Evolutionary conservation across 2,113 vertebrate species (phyloP).

Genomic region (Pollachius pollachius): DNA sequence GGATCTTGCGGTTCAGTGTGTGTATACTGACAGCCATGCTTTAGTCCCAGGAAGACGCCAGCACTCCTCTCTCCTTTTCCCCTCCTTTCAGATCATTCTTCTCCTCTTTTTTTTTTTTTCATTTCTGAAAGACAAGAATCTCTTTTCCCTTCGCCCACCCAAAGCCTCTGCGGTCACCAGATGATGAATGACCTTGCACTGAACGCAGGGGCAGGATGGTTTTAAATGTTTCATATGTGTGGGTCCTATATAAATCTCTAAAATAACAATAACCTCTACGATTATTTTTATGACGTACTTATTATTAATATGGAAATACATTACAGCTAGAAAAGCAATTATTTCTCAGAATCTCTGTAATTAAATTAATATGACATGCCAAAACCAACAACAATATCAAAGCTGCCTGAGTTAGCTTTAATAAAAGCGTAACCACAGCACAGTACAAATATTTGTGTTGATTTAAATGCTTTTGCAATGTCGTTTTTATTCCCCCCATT

Average conservation of each 20-base stretch:
- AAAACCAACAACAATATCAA: no score
- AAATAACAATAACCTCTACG: no score
- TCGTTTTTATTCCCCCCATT: neutral
- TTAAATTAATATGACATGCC: no score
- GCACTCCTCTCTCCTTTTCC: conserved; percentile 10
- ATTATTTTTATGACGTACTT: no score
- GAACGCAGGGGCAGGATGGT: neutral
- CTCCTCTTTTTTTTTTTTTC: conserved; percentile 12
- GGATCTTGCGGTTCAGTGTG: neutral
- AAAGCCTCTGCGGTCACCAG: neutral
- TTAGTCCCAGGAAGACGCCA: conserved; percentile 31
- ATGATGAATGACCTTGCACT: conserved; percentile 1
- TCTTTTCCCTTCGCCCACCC: conserved; percentile 18
- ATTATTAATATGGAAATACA: no score
- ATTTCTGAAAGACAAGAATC: no score
- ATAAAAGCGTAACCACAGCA: no score
- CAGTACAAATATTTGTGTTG: no score
- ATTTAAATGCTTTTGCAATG: neutral
- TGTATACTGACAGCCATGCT: conserved; percentile 19
- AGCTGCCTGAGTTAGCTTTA: no score
- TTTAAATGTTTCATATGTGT: conserved; percentile 3
- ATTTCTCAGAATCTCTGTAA: no score
- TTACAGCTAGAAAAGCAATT: no score
- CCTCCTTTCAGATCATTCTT: conserved; percentile 5
- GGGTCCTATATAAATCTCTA: no score